phyloP scores from a whole-genome alignment of 2,797 vertebrate genomes.

The Rhynchotus rufescens region DNA sequence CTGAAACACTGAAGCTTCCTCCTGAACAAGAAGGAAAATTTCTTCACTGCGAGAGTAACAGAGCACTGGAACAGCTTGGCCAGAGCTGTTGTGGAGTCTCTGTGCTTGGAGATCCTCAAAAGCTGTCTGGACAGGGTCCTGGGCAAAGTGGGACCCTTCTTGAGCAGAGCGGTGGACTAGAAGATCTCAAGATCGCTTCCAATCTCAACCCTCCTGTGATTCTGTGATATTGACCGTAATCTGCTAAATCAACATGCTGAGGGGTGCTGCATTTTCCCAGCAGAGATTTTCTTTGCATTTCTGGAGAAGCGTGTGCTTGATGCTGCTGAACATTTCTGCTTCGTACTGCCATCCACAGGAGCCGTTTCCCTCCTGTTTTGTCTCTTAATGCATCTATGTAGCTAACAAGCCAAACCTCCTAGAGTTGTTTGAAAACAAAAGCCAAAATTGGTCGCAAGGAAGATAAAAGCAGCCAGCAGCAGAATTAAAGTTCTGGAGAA shows the following conservation, averaged over 20 bases:
- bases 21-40: no score
- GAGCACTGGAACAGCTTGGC: no score
- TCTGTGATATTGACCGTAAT: background rate
- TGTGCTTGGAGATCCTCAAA: no score
- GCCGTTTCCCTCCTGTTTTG: background rate
- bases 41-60: no score
- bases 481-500: background rate
- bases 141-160: no score
- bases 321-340: background rate
- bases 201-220: no score
- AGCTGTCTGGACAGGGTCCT: no score
- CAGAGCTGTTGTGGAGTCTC: no score
- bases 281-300: background rate
- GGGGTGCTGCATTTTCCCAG: background rate
- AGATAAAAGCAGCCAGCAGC: background rate
- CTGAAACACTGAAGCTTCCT: no score
- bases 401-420: background rate
- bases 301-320: fast-evolving
- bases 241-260: background rate
- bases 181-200: no score
- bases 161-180: no score
- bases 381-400: fast-evolving
- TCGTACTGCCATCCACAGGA: background rate
- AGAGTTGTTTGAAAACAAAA: background rate
- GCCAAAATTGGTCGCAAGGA: background rate